Conservation (phyloP, 1,140 invertebrate genomes). For the Orius insidiosus region DNA sequence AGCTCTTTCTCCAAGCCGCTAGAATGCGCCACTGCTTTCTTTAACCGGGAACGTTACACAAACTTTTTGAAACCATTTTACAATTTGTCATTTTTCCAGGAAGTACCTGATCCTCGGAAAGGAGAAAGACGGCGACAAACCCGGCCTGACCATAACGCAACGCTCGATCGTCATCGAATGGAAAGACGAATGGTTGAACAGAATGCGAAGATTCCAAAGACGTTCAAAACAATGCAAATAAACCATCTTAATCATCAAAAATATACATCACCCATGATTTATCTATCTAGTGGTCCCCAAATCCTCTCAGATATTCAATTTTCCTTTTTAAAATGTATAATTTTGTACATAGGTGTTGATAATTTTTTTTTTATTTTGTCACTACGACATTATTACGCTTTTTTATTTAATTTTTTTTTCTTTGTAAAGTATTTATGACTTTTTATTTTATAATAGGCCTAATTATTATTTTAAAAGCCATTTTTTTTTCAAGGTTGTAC, state of each 20-base stretch:
- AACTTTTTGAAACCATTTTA: too few relatives aligned
- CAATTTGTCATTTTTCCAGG: slow-evolving; percentile 31
- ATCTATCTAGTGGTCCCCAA: too few relatives aligned
- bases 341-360: slow-evolving; percentile 16
- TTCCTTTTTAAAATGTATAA: slow-evolving; percentile 12
- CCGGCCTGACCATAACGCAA: slow-evolving; percentile 64
- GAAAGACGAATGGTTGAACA: slow-evolving; percentile 82
- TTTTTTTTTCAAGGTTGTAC: slow-evolving; percentile 5
- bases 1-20: too few relatives aligned
- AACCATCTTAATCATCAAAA: not conserved
- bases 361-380: slow-evolving; percentile 12
- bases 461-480: too few relatives aligned
- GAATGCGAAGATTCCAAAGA: slow-evolving; percentile 74
- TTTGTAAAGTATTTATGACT: slow-evolving; percentile 6
- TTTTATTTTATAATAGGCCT: not conserved
- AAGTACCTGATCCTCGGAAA: slow-evolving; percentile 77
- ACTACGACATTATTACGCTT: slow-evolving; percentile 7
- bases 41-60: too few relatives aligned
- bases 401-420: slow-evolving; percentile 8
- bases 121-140: slow-evolving; percentile 45
- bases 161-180: slow-evolving; percentile 80
- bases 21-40: too few relatives aligned
- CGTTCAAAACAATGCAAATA: slow-evolving; percentile 25
- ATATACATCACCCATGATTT: too few relatives aligned
- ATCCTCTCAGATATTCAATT: not conserved